Base-by-base conservation (phyloP, 2,797 vertebrate species). In the Mionectes olivaceus region DNA sequence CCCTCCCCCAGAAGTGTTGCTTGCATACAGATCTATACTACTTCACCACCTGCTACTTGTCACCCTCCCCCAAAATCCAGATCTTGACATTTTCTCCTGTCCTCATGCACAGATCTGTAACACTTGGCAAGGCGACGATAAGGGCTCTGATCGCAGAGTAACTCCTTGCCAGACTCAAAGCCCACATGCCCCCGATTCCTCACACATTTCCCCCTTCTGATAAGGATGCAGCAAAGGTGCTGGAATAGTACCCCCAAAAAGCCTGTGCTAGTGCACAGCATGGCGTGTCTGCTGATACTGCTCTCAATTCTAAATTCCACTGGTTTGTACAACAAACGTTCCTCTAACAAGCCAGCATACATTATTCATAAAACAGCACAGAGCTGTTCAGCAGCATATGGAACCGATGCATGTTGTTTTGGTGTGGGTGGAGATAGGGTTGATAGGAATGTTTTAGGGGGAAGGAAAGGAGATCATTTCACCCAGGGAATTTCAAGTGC, bases 401-500 rank as follows among this genome's bases (percentile, higher is more conserved):
- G 95, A 94, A 92, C 93, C 7, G 28, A 94, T 91, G 94, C 95
- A 95, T 94, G 90, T 89, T 95, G 93, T 94, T 97, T 90, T 85
- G 75, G 84, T 95, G 96, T 95, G 91, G 93, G 94, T 93, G 94
- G 94, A 94, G 81, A 86, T 89, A 77, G 76, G 83, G 92, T 83
- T 95, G 95, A 95, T 93, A 93, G 84, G 84, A 95, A 95, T 78
- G 91, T 95, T 95, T 94, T 71, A 95, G 89, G 76, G 79, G 84
- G 83, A 94, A 94, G 94, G 83, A 95, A 93, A 92, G 65, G 71
- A 95, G 92, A 95, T 94, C 71, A 90, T 93, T 93, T 95, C 93
- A 95, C 89, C 92, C 93, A 96, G 93, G 95, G 95, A 96, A 95
- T 96, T 95, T 95, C 95, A 95, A 96, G 90, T 94, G 95, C 92